Base-by-base conservation (phyloP, 2,113 vertebrate genomes). In the Scytalopus superciliaris region DNA sequence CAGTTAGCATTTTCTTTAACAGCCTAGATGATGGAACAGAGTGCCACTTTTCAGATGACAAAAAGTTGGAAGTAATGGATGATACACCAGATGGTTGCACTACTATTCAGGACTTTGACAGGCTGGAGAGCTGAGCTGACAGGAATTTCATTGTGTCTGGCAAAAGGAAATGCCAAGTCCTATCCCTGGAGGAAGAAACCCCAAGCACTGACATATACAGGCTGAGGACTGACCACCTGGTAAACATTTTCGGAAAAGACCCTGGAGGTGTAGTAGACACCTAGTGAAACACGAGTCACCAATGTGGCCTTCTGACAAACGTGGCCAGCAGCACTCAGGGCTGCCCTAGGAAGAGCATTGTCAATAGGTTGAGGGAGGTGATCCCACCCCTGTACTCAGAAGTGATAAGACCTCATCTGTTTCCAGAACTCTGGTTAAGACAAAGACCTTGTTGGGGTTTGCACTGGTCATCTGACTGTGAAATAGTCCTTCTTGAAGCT, bases 351-450 rank as follows among this genome's bases (percentile, higher is more conserved):
- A 89, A 52, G 9, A 30, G 8, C 12, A 56, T 42, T 1, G 0
- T 19, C 27, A 73, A 19, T 5, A 44, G 4, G 13, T 37, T 0
- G 0, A 73, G 9, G 13, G 39, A 68, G 0, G 0, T 67, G 7
- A 53, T 50, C 11, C 35, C 8, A 57, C 2, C 3, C 10, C 5
- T 79, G 17, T 60, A 19, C 6, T 66, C 44, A 31, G 6, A 16
- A 40, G 17, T 75, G 14, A 23, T 37, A 84, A 70, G 3, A 75
- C 5, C 4, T 79, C 14, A 47, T 21, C 68, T 78, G 17, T 74
- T 78, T 78, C 31, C 24, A 70, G 37, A 24, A 39, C 27, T 19
- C 17, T 59, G 10, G 19, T 23, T 75, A 57, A 87, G 18, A 64
- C 10, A 52, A 74, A 27, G 27, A 10, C 14, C 5, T 55, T 76